Evolutionary conservation across 2,797 vertebrate genomes (phyloP), one percentile per base, ranked within the genome.

Genomic region (Rhadinocentrus ornatus): DNA sequence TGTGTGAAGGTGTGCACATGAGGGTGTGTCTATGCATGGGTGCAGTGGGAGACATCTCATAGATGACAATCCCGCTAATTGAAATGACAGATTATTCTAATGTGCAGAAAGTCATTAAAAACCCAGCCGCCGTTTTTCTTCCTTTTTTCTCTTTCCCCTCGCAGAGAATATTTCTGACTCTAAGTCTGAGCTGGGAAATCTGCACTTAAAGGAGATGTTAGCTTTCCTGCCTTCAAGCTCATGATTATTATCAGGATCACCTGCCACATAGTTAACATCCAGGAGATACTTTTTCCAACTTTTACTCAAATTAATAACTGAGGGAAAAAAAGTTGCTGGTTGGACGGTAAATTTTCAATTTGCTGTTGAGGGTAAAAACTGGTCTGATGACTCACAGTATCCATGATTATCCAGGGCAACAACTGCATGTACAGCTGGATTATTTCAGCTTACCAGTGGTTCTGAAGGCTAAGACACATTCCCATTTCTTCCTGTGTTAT

Each of bases 21-120:
- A 73, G 76, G 74, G 80, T 86, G 89, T 89, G 88, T 87, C 82
- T 88, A 82, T 67, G 85, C 68, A 79, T 39, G 82, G 72, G 89
- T 91, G 91, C 91, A 87, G 88, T 83, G 54, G 88, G 85, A 93
- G 90, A 91, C 89, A 78, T 94, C 91, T 93, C 85, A 77, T 52
- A 87, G 89, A 94, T 94, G 93, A 95, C 93, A 94, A 94, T 93
- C 86, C 91, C 35, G 73, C 91, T 94, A 95, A 94, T 94, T 94
- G 94, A 94, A 94, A 94, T 93, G 94, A 95, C 94, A 95, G 94
- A 94, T 95, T 93, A 95, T 94, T 94, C 93, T 93, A 94, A 95
- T 94, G 92, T 92, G 94, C 86, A 91, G 93, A 94, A 94, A 94
- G 92, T 94, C 93, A 93, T 94, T 95, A 94, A 94, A 94, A 93